These are phyloP conservation scores for Siniperca scherzeri DNA, from an alignment of 2,797 vertebrate genomes.

Conservation along the genomic window DNA sequence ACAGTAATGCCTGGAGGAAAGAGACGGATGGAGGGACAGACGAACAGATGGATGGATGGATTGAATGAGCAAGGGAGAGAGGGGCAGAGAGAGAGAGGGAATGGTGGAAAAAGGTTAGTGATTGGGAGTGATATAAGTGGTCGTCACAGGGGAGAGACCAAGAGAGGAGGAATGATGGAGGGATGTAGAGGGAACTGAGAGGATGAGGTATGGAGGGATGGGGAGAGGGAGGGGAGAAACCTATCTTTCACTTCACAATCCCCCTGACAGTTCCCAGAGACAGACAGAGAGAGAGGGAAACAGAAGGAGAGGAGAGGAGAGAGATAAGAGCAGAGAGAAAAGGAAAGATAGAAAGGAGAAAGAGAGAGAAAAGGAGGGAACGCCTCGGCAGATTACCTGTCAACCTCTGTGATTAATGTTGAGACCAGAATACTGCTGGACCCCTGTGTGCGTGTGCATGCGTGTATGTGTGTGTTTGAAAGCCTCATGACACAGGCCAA, in stretches of 20 bases:
- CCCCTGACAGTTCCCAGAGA: constrained; percentile 58
- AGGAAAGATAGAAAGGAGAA: constrained; percentile 43
- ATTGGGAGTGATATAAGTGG: constrained; percentile 53
- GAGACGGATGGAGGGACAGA: constrained; percentile 42
- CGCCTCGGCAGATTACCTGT: constrained; percentile 84
- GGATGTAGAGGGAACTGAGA: constrained; percentile 39
- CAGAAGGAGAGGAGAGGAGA: constrained; percentile 7
- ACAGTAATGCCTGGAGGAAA: constrained; percentile 38
- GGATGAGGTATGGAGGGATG: constrained; percentile 46
- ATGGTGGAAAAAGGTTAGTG: constrained; percentile 34
- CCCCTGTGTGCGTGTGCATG: constrained; percentile 53
- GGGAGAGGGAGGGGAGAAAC: constrained; percentile 40
- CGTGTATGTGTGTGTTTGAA: constrained; percentile 49
- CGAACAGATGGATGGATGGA: constrained; percentile 52
- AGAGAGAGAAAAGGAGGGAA: constrained; percentile 55
- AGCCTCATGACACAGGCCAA: constrained; percentile 71
- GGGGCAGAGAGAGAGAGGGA: not conserved
- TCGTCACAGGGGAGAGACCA: constrained; percentile 63
- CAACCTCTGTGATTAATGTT: constrained; percentile 86
- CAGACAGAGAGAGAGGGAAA: constrained; percentile 23
- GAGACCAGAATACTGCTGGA: constrained; percentile 75
- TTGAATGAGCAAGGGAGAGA: constrained; percentile 17
- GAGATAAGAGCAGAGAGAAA: constrained; percentile 28
- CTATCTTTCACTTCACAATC: constrained; percentile 72
- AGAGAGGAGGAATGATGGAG: constrained; percentile 24